Percentiles rank a stretch among this genome's conserved stretches.
Conservation (phyloP, 2,888 invertebrate genomes). For the Caenorhabditis sp. region DNA sequence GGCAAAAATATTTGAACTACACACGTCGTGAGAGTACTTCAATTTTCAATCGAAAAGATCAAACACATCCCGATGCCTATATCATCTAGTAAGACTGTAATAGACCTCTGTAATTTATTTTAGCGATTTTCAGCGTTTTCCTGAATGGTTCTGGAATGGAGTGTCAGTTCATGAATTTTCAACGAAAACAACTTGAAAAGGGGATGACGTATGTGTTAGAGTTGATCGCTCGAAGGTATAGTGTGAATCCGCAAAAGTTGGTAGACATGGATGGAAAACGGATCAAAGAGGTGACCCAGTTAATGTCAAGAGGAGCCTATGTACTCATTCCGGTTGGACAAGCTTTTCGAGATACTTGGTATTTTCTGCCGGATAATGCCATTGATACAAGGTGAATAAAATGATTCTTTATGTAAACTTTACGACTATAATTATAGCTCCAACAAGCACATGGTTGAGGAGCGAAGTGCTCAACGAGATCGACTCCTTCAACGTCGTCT, state of each 20-base stretch:
- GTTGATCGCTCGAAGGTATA: constrained; percentile 56
- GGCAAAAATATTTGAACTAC: constrained; percentile 37
- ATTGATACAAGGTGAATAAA: constrained; percentile 61
- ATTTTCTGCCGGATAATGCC: constrained; percentile 65
- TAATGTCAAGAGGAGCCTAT: constrained; percentile 66
- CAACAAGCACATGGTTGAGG: constrained; percentile 47
- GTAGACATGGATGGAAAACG: constrained; percentile 62
- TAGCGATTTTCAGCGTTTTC: constrained; percentile 52
- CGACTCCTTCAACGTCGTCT: constrained; percentile 50
- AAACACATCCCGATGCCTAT: constrained; percentile 64
- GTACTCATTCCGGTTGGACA: constrained; percentile 64
- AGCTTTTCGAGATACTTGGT: constrained; percentile 65
- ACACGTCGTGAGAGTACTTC: constrained; percentile 49
- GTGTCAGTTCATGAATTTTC: constrained; percentile 60
- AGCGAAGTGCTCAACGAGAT: constrained; percentile 61
- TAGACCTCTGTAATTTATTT: neutral
- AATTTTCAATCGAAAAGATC: constrained; percentile 62
- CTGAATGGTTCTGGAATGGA: constrained; percentile 66
- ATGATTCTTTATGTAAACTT: neutral
- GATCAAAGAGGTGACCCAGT: constrained; percentile 53
- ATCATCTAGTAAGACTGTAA: constrained; percentile 56
- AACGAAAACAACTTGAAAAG: constrained; percentile 61
- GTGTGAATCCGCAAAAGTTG: constrained; percentile 59
- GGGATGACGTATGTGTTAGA: constrained; percentile 63
- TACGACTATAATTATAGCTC: constrained; percentile 26